phyloP scores from a whole-genome alignment of 2,113 vertebrate genomes.

The Chlamydotis undulata region DNA sequence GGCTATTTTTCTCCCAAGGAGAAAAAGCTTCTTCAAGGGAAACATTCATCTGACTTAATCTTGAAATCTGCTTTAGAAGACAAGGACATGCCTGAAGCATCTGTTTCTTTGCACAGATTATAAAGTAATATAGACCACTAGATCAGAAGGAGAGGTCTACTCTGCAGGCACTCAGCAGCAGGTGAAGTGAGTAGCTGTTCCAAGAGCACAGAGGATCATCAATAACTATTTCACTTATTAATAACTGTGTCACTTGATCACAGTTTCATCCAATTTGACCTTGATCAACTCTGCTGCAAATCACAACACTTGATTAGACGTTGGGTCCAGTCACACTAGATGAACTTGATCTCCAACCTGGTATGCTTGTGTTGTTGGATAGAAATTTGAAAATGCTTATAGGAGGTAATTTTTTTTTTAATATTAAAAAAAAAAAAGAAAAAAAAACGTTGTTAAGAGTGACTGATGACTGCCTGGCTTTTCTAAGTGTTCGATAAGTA shows the following conservation, averaged over 20 bases:
- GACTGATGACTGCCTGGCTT: not conserved
- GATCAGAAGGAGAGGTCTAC: not conserved
- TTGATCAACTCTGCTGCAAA: not conserved
- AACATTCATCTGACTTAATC: not conserved
- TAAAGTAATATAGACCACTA: not conserved
- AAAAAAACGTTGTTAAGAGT: not conserved
- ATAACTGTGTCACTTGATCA: not conserved
- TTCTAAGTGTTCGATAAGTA: not conserved
- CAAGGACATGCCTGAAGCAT: not conserved
- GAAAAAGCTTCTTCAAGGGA: not conserved
- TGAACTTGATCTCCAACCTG: not conserved
- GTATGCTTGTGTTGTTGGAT: fast-evolving
- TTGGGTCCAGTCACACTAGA: not conserved
- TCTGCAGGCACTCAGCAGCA: not conserved
- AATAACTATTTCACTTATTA: not conserved
- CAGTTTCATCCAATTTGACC: not conserved
- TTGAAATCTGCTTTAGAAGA: not conserved
- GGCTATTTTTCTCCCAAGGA: not conserved
- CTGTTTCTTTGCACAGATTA: not conserved
- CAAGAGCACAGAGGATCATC: not conserved
- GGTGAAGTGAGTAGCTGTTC: not conserved
- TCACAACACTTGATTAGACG: not conserved
- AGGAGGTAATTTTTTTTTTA: not conserved
- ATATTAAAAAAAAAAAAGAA: fast-evolving
- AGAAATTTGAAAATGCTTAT: not conserved